Base-by-base conservation (phyloP, 2,888 invertebrate species). In the Elgonia sp. region DNA sequence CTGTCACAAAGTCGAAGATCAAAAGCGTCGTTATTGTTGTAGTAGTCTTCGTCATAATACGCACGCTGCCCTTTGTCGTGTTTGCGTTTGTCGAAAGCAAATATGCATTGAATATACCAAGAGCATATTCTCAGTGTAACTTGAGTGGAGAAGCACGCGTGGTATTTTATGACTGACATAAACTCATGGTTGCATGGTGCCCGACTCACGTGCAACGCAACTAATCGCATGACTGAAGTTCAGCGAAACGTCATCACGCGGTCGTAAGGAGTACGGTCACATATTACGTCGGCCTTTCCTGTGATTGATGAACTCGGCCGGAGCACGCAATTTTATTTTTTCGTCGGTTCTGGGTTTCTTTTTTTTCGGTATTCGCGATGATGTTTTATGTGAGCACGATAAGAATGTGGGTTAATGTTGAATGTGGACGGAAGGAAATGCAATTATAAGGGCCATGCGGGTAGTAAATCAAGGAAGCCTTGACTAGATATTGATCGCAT, bases 81-180 rank as follows among this genome's bases (percentile, higher is more conserved):
- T 77, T 77, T 82, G 79, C 87, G 88, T 88, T 90, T 88, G 89
- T 87, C 80, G 87, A 63, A 83, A 83, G 87, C 90, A 90, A 90
- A 90, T 89, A 90, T 88, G 89, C 90, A 89, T 90, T 90, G 90
- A 89, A 89, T 88, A 86, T 84, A 81, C 79, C 67, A 65, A 39
- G 50, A 50, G 75, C 72, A 82, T 76, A 86, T 80, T 80, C 80
- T 57, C 73, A 60, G 83, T 80, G 80, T 86, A 84, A 70, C 86
- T 86, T 63, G 55, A 76, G 81, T 72, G 72, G 69, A 69, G 85
- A 70, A 65, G 72, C 83, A 83, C 55, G 88, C 75, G 55, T 70
- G 86, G 80, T 80, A 86, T 88, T 88, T 88, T 88, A 88, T 80
- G 83, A 86, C 83, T 75, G 77, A 70, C 80, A 76, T 83, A 88